Base-by-base conservation (phyloP, 2,797 vertebrate genomes). In the Mus spretus region DNA sequence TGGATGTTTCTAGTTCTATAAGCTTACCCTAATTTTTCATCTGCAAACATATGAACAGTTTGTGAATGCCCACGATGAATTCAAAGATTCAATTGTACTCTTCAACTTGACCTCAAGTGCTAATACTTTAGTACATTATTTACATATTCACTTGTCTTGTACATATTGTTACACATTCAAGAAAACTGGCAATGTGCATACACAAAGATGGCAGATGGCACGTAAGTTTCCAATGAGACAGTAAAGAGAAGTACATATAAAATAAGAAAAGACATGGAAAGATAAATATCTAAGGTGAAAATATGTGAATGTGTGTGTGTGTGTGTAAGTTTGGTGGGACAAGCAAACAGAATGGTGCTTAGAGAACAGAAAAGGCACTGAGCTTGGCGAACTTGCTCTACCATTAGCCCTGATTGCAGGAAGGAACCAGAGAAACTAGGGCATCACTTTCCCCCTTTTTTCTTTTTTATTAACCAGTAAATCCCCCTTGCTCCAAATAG, bases 131-230 rank as follows among this genome's bases (percentile, higher is more conserved):
- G 47, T 28, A 8, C 74, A 31, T 14, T 84, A 44, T 19, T 34
- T 81, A 80, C 6, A 40, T 34, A 37, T 57, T 77, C 74, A 8
- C 12, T 61, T 75, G 17, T 50, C 80, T 89, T 72, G 8, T 65
- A 63, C 3, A 40, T 89, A 55, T 44, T 90, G 11, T n/a, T 85
- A 28, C 55, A 24, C 24, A 44, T 93, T 91, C 47, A 94, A 91
- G 67, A 91, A 63, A 67, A 87, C 34, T 89, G 8, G 13, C 78
- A 65, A 19, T 5, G 11, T 83, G n/a, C 14, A 53, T 17, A 20
- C 67, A 70, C 53, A 65, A 80, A 80, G 63, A 82, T 44, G 34
- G 15, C 3, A 81, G 40, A n/a, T 1, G 1, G 12, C 20, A 79
- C 0, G 0, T 44, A 78, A 74, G 1, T 93, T 87, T 59, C 67